A percentile compares a stretch with the other conserved stretches of the same genome.
phyloP scores from a whole-genome alignment of 2,113 vertebrate genomes.

The Pitta sordida region DNA sequence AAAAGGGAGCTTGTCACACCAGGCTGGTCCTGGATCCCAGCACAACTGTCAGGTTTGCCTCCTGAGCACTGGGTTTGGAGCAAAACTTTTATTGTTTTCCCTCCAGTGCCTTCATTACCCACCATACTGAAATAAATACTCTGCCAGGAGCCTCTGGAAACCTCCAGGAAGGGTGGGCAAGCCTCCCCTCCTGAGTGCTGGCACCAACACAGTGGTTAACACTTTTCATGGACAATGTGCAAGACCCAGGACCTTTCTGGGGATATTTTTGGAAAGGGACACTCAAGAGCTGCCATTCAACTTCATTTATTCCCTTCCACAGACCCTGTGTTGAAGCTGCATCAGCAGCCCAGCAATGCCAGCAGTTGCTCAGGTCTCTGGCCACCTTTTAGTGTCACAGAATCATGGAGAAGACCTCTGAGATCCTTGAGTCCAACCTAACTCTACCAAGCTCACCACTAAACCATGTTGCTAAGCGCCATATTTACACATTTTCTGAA shows the following conservation, averaged over 20 bases:
- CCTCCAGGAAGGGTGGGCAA: background rate
- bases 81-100: background rate
- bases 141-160: background rate
- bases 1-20: background rate
- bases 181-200: fast-evolving
- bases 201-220: background rate
- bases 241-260: background rate
- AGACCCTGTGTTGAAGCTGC: background rate
- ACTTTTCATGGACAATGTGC: background rate
- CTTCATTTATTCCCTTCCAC: background rate
- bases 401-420: background rate
- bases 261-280: background rate
- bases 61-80: background rate
- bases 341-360: background rate
- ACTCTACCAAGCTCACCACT: background rate
- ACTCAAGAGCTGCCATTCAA: background rate
- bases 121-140: background rate
- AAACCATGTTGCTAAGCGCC: background rate
- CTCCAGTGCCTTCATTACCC: background rate
- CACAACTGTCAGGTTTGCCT: background rate
- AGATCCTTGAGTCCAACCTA: background rate
- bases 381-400: background rate
- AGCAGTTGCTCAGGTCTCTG: background rate
- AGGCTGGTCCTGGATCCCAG: background rate
- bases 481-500: background rate